These are phyloP conservation scores for Eupsittula cactorum DNA, from an alignment of 2,113 vertebrate species.

Conservation along the genomic window DNA sequence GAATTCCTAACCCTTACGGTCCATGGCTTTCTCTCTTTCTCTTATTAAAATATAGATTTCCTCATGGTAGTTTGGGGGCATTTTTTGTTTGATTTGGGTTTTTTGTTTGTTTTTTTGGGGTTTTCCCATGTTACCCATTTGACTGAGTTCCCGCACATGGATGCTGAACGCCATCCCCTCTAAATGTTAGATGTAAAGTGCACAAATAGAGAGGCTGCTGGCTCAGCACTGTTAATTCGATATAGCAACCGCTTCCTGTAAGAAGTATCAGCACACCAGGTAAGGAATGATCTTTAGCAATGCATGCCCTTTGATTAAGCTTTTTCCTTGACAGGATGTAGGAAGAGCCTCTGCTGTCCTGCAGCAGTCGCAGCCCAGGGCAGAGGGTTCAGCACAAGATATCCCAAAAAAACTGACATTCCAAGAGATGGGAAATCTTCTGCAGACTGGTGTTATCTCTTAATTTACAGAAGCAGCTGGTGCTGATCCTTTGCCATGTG, in stretches of 20 bases:
- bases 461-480: neutral
- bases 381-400: neutral
- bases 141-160: neutral
- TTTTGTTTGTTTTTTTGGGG: neutral
- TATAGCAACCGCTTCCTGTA: neutral
- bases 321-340: neutral
- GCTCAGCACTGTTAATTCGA: neutral
- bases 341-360: neutral
- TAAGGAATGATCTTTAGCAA: neutral
- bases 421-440: neutral
- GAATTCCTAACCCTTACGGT: neutral
- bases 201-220: neutral
- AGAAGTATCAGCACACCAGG: neutral
- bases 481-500: neutral
- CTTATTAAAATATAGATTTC: neutral
- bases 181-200: neutral
- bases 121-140: neutral
- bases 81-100: neutral
- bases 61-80: neutral
- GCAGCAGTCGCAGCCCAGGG: neutral
- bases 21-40: neutral
- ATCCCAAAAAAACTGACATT: neutral
- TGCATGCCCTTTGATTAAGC: neutral
- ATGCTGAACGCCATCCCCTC: neutral
- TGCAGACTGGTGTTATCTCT: neutral